Evolutionary conservation across 1,140 invertebrate genomes (phyloP).

Genomic region (Agraylea sexmaculata): DNA sequence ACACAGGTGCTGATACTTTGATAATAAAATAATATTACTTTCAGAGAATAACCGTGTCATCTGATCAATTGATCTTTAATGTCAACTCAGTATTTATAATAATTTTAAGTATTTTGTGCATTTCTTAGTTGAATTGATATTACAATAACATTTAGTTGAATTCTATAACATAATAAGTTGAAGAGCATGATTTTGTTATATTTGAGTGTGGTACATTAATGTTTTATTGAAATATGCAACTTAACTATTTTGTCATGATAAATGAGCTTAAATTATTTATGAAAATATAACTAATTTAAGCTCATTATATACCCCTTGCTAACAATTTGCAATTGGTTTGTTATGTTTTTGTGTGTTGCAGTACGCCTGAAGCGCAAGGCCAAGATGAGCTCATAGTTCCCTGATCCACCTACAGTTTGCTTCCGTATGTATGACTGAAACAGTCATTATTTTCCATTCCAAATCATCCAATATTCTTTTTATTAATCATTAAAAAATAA

Average conservation of each 20-base stretch:
- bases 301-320: not conserved
- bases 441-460: conserved; percentile 6
- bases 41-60: too few relatives aligned
- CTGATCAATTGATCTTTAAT: too few relatives aligned
- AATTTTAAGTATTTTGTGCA: too few relatives aligned
- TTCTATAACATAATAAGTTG: conserved; percentile 28
- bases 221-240: conserved; percentile 6
- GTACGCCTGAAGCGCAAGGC: conserved; percentile 42
- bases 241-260: conserved; percentile 22
- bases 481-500: too few relatives aligned
- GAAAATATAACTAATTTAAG: not conserved
- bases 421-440: conserved; percentile 19
- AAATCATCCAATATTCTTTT: conserved; percentile 1
- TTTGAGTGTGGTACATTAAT: conserved; percentile 18
- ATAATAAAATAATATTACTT: too few relatives aligned
- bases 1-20: too few relatives aligned
- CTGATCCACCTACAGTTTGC: conserved; percentile 24
- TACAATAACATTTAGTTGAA: too few relatives aligned
- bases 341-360: conserved; percentile 25
- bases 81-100: too few relatives aligned
- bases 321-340: conserved; percentile 14
- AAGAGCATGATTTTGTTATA: conserved; percentile 21
- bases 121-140: too few relatives aligned
- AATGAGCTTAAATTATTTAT: not conserved
- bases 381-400: conserved; percentile 39